These are phyloP conservation scores for Nycticryphes semicollaris DNA, from an alignment of 2,113 vertebrate species.

Conservation along the genomic window DNA sequence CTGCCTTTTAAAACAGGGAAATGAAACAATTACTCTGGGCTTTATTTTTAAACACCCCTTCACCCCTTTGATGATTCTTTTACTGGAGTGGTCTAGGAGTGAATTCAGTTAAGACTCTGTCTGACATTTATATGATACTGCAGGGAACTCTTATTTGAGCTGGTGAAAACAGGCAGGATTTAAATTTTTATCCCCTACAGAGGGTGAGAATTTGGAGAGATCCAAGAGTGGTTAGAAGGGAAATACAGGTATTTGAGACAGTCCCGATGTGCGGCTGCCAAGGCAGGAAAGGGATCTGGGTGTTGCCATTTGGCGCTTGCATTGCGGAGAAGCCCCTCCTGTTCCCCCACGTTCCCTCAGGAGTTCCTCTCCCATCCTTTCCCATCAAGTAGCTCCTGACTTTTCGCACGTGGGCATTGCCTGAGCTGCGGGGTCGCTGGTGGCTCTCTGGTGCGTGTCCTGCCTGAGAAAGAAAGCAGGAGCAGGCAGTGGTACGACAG, in stretches of 20 bases:
- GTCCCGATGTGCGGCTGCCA: neutral
- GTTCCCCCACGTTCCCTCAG: neutral
- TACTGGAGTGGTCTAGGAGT: neutral
- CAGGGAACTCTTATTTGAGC: neutral
- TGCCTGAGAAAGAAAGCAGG: neutral
- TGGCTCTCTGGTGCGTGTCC: neutral
- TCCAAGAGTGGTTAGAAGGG: neutral
- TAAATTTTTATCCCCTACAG: neutral
- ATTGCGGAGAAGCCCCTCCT: neutral
- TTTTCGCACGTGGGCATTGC: neutral
- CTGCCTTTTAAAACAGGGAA: neutral
- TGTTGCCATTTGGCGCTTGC: neutral
- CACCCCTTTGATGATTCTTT: neutral
- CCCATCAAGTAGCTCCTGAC: conserved; percentile 15
- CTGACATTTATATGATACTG: neutral
- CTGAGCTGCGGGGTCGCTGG: accelerated
- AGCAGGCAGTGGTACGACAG: accelerated
- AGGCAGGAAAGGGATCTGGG: conserved; percentile 47
- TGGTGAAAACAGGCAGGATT: neutral
- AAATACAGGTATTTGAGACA: conserved; percentile 13
- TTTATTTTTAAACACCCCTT: neutral
- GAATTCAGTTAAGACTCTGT: neutral
- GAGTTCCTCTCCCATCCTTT: conserved; percentile 48
- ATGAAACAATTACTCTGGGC: neutral
- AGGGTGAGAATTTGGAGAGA: neutral